Base-by-base conservation (phyloP, 2,113 vertebrate genomes). In the Carassius carassius region DNA sequence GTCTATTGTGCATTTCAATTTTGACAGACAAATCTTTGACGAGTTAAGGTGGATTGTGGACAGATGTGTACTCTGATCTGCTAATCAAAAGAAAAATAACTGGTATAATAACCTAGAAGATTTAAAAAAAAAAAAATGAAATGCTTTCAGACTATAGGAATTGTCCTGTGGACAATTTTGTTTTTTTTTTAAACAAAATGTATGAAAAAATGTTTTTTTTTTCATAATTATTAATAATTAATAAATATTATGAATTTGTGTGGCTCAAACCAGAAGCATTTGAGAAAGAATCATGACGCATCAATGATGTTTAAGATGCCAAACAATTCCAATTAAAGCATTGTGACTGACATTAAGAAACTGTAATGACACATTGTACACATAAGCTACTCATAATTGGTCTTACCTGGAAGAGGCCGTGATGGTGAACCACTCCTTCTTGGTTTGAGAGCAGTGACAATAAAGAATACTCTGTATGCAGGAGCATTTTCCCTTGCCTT, bases 381-480 rank as follows among this genome's bases (percentile, higher is more conserved):
- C 35, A 37, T 37, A 37, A 37, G 35, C 35, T 37, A 37, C 35
- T 37, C 35, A 37, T 37, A 37, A 37, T 67, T 49, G 11, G 16
- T 51, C 44, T 84, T 95, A 99, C 98, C 97, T 99, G 98, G 89
- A 99, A 99, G 86, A 99, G 98, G 85, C 98, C 97, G 0, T 99
- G 98, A 84, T 99, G 98, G 91, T 99, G 98, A 54, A 99, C 98
- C 89, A 99, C 98, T 17, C 98, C 98, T 1, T 99, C 98, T 92
- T 99, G 98, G 86, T 94, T 97, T 92, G 98, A 97, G 63, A 99
- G 95, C 83, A 99, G 95, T 85, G 98, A 99, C 14, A 99, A 95
- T 32, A 99, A 95, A 0, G 98, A 99, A 91, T 96, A 99, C 86
- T 99, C 98, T 0, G 98, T 99, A 92, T 99, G 98, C 84, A 99